These are phyloP conservation scores for Pristis pectinata DNA, from an alignment of 2,797 vertebrate species.

Conservation along the genomic window DNA sequence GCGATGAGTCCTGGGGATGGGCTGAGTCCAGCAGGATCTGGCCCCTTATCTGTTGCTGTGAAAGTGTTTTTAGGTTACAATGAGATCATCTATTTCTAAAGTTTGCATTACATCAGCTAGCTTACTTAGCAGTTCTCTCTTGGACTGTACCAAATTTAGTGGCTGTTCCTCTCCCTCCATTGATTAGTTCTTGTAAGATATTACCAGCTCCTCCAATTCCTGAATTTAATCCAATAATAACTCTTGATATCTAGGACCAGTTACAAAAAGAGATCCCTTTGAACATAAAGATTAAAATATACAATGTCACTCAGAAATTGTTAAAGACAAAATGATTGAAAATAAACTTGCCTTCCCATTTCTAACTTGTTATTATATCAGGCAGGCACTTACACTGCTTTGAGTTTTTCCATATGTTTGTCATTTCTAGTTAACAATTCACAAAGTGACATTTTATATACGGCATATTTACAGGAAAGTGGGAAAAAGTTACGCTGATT, in stretches of 20 bases:
- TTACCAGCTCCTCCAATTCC: too few relatives aligned
- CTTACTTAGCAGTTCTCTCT: not conserved
- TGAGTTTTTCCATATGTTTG: not conserved
- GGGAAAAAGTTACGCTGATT: not conserved
- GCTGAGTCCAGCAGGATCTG: too few relatives aligned
- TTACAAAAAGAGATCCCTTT: not conserved
- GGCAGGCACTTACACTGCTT: not conserved
- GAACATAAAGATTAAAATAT: not conserved
- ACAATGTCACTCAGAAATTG: too few relatives aligned
- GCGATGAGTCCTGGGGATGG: too few relatives aligned
- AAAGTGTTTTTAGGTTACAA: not conserved
- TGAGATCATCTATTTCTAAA: not conserved
- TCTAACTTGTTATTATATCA: not conserved
- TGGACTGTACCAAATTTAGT: not conserved
- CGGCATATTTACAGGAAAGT: not conserved
- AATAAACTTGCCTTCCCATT: too few relatives aligned
- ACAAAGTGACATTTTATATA: not conserved
- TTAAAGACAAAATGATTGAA: too few relatives aligned
- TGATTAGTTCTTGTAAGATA: not conserved
- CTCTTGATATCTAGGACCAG: not conserved
- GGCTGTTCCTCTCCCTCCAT: not conserved
- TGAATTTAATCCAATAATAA: not conserved
- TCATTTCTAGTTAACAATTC: not conserved
- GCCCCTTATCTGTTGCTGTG: not conserved
- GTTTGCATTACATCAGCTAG: not conserved